Base-by-base conservation (phyloP, 1,140 invertebrate genomes). In the Luehdorfia chinensis region DNA sequence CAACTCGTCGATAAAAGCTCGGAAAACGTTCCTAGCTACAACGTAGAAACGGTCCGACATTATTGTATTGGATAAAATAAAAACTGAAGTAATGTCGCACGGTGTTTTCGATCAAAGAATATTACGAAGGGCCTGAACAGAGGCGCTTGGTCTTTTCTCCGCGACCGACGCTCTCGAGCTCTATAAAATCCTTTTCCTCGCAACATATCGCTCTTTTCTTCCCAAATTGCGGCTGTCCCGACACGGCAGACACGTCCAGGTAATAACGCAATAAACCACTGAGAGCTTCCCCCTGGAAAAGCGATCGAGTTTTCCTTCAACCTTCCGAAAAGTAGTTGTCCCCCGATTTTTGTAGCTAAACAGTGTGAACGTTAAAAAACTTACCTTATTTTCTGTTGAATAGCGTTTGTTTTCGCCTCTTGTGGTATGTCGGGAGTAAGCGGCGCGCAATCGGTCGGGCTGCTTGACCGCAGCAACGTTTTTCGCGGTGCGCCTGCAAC, bases 181-280 rank as follows among this genome's bases (percentile, higher is more conserved):
- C 64, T 70, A 75, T 77, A 79, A 79, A 79, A 80, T 80, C 73
- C 65, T 73, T 80, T 76, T 77, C 64, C 66, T 72, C 60, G 67
- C 66, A 76, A 84, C 76, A 79, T 80, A 80, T 80, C 76, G 69
- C 73, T 70, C 75, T 78, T 81, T 77, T 81, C 75, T 73, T 45
- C 67, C 73, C 66, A 75, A 83, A 85, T 85, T 85, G 81, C 73
- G 76, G 71, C 67, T 73, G 76, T 78, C 77, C 75, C 74, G 67
- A 34, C 62, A 75, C 71, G 70, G 67, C 66, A 69, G 73, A 76
- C 78, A 78, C 77, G 81, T 85, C 77, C 81, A 85, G 81, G 81
- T 85, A 85, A 85, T 85, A 85, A 85, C 81, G 77, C 81, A 85
- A 85, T 85, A 85, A 83, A 85, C 77, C 78, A 83, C 78, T 78